A percentile compares a stretch with the other conserved stretches of the same genome.
Conservation (phyloP, 2,113 vertebrate genomes). For the Pandion haliaetus region DNA sequence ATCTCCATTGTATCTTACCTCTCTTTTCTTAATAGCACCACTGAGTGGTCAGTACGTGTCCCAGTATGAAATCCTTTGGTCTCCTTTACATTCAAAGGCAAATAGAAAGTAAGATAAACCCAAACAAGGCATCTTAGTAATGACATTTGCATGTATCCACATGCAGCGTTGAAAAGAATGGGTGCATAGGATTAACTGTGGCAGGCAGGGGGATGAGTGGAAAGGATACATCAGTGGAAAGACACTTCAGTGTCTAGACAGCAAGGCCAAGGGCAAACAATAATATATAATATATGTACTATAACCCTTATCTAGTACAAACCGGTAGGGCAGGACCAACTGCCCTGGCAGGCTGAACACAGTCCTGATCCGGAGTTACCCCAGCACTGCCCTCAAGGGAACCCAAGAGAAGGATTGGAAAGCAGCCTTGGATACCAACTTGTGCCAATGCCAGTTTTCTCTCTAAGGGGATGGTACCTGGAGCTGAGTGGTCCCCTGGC, state of each 20-base stretch:
- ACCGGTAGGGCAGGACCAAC: background rate
- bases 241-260: background rate
- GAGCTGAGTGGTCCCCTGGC: background rate
- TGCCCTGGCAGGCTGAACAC: background rate
- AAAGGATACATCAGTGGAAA: too few relatives aligned
- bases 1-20: background rate
- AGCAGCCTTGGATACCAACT: background rate
- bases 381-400: background rate
- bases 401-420: background rate
- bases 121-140: background rate
- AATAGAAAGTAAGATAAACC: background rate
- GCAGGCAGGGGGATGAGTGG: background rate
- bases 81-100: background rate
- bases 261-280: background rate
- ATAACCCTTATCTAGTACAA: background rate
- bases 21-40: background rate
- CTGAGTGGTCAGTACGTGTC: background rate
- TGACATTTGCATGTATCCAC: background rate
- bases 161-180: background rate
- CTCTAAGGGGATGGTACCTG: background rate
- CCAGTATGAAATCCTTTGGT: background rate
- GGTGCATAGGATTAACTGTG: background rate
- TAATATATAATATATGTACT: background rate
- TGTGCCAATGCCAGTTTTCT: background rate
- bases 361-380: background rate